These are phyloP conservation scores for Serranochromis macrocephalus DNA, from an alignment of 2,113 vertebrate species.

Conservation along the genomic window DNA sequence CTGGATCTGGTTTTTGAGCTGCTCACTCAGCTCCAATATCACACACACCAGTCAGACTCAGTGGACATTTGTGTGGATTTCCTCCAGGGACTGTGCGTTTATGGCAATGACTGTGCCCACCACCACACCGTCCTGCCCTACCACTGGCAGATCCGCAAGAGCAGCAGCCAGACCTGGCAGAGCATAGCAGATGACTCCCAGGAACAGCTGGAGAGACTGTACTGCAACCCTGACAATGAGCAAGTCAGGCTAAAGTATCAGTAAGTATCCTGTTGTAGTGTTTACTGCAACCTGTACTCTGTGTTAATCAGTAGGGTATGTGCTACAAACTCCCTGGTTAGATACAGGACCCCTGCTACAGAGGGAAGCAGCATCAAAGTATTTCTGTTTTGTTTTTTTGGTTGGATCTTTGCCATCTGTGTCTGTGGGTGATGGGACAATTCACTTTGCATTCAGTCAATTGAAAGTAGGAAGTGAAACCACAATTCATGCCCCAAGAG, in stretches of 20 bases:
- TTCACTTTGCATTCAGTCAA: constrained; percentile 19
- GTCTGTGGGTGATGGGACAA: not conserved
- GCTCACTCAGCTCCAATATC: constrained; percentile 95
- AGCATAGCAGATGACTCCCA: constrained; percentile 92
- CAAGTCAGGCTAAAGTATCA: constrained; percentile 87
- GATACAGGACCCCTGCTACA: not conserved
- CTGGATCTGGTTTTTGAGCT: constrained; percentile 96
- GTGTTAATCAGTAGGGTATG: not conserved
- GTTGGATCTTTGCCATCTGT: not conserved
- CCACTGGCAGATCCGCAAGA: constrained; percentile 93
- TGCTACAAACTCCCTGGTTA: not conserved
- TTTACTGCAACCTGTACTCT: not conserved
- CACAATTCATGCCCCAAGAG: not conserved
- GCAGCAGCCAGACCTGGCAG: constrained; percentile 82
- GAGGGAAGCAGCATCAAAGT: not conserved
- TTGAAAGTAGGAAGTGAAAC: constrained; percentile 22
- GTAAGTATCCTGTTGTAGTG: constrained; percentile 73
- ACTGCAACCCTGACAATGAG: constrained; percentile 97
- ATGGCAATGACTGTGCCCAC: constrained; percentile 87
- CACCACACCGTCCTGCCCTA: constrained; percentile 95
- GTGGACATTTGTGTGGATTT: constrained; percentile 94
- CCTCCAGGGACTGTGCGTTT: constrained; percentile 86
- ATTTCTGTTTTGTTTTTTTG: not conserved
- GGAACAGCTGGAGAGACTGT: constrained; percentile 97
- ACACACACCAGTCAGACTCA: constrained; percentile 88